These are phyloP conservation scores for Heliornis fulica DNA, from an alignment of 2,113 vertebrate genomes.

Conservation along the genomic window DNA sequence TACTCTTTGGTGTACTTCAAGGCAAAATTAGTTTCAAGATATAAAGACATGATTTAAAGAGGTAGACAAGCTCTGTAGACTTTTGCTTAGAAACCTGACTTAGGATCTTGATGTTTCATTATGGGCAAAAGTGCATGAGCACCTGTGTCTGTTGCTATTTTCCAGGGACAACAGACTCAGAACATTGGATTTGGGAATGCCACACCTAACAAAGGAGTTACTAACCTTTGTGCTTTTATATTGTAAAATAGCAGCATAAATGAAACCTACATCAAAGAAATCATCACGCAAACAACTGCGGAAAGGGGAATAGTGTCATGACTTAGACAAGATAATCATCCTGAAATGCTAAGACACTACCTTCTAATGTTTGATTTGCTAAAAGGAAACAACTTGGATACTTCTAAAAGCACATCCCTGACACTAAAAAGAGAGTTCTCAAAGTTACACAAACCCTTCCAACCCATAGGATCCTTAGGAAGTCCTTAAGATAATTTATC, in stretches of 20 bases:
- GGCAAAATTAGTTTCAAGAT: background rate
- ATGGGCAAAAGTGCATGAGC: accelerated
- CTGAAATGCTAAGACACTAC: background rate
- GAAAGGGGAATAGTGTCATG: background rate
- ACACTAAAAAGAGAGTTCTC: background rate
- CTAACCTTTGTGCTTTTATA: too few relatives aligned
- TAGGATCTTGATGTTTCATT: background rate
- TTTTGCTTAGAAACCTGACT: background rate
- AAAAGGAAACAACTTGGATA: background rate
- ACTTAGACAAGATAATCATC: background rate
- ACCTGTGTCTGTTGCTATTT: background rate
- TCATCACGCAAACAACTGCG: background rate
- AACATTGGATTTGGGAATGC: background rate
- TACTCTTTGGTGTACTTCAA: background rate
- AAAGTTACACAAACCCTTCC: background rate
- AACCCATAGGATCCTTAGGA: too few relatives aligned
- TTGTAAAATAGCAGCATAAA: background rate
- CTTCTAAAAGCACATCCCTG: background rate
- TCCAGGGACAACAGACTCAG: background rate
- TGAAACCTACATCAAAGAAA: background rate
- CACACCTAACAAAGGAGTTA: background rate
- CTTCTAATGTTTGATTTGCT: background rate
- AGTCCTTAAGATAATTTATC: background rate
- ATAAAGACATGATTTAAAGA: background rate
- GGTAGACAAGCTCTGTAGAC: background rate